phyloP scores from a whole-genome alignment of 1,140 invertebrate genomes.

The Lamellibrachia luymesi region DNA sequence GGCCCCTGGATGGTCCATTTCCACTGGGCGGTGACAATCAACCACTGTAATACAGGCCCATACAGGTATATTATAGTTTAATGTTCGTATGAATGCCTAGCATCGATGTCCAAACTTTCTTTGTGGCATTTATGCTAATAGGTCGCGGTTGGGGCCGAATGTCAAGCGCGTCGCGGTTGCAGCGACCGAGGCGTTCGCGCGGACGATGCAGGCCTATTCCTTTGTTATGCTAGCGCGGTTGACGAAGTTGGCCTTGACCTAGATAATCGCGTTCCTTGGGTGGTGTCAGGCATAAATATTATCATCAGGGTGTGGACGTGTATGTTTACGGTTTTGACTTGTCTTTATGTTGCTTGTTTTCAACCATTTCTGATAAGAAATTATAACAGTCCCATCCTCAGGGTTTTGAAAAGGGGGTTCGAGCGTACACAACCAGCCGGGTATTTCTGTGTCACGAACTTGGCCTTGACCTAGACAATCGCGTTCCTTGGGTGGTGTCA shows the following conservation, averaged over 20 bases:
- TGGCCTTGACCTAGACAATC: not conserved
- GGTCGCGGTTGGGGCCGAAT: too few species aligned
- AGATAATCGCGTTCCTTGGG: not conserved
- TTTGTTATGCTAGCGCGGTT: not conserved
- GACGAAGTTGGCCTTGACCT: not conserved
- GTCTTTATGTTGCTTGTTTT: not conserved
- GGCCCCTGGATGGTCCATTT: too few species aligned
- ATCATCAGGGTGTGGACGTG: not conserved
- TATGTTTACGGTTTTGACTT: not conserved
- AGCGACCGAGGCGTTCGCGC: not conserved
- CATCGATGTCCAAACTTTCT: not conserved
- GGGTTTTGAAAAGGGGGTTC: too few species aligned
- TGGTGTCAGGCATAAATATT: not conserved
- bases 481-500: not conserved
- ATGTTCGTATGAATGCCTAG: not conserved
- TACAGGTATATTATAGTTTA: too few species aligned
- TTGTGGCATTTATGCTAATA: too few species aligned
- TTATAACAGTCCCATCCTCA: not conserved
- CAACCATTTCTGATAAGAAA: not conserved
- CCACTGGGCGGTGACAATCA: too few species aligned
- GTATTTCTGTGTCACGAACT: not conserved
- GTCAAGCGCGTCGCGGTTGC: too few species aligned
- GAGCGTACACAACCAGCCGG: too few species aligned
- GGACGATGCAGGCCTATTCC: not conserved
- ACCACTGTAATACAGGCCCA: too few species aligned